Percentiles rank a stretch among this genome's conserved stretches.
Conservation (phyloP, 2,888 invertebrate species). For the Temnothorax unifasciatus region DNA sequence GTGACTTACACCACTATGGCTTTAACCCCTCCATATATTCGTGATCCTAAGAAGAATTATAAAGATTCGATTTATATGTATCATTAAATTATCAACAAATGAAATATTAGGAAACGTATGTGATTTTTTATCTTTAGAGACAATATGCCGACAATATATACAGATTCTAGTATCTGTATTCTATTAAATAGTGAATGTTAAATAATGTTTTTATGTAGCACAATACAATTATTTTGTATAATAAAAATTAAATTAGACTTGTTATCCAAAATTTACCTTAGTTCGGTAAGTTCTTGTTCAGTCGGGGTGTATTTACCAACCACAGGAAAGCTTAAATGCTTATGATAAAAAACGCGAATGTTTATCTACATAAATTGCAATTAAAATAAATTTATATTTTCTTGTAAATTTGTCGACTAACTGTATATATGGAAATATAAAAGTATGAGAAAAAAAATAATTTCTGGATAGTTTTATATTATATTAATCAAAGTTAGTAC, state of each 20-base stretch:
- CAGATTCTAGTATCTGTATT: neutral
- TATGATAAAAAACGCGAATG: neutral
- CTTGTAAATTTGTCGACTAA: neutral
- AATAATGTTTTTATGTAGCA: neutral
- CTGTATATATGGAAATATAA: neutral
- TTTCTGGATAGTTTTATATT: neutral
- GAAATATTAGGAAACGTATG: slow-evolving; percentile 22
- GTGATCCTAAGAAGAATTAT: neutral
- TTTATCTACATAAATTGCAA: neutral
- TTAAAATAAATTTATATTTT: slow-evolving; percentile 7
- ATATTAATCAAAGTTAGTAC: neutral
- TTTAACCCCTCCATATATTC: too few species aligned
- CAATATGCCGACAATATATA: neutral
- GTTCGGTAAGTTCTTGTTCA: slow-evolving; percentile 22
- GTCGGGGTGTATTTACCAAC: slow-evolving; percentile 13
- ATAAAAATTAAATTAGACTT: neutral
- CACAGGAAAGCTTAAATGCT: slow-evolving; percentile 3
- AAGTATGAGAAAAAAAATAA: neutral
- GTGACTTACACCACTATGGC: too few species aligned
- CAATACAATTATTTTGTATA: neutral
- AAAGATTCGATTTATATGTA: neutral
- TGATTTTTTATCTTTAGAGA: slow-evolving; percentile 13
- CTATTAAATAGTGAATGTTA: neutral
- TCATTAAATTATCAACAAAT: slow-evolving; percentile 33
- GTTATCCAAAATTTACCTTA: neutral